Conservation (phyloP, 2,888 invertebrate species). For the Aphidoletes aphidimyza region DNA sequence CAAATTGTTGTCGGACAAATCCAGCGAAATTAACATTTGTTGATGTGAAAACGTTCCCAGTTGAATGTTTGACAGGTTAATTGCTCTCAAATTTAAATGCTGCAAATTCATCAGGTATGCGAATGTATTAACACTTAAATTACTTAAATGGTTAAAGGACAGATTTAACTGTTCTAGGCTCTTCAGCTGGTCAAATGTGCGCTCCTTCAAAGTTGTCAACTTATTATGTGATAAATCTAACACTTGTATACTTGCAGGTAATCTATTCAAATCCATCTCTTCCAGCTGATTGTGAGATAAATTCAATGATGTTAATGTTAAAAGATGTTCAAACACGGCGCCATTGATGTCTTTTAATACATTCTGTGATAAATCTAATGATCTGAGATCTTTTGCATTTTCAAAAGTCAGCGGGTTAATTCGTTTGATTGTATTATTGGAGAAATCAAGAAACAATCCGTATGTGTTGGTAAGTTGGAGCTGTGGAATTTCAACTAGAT, state of each 20-base stretch:
- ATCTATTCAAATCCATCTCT: background rate
- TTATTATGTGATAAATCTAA: constrained; percentile 9
- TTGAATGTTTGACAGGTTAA: background rate
- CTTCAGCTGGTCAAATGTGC: background rate
- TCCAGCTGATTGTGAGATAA: background rate
- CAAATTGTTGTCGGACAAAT: constrained; percentile 14
- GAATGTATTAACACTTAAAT: background rate
- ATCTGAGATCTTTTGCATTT: background rate
- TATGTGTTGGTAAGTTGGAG: background rate
- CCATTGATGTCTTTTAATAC: no score
- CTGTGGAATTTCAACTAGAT: background rate
- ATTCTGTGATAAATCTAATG: no score
- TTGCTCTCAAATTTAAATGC: background rate
- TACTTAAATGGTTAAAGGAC: background rate
- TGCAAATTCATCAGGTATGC: background rate
- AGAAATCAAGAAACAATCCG: background rate
- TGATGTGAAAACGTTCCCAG: constrained; percentile 10
- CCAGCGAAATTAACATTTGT: background rate
- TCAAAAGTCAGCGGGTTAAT: background rate
- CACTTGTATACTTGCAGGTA: background rate
- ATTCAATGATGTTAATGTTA: no score
- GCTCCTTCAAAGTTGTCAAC: background rate
- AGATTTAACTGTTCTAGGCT: background rate
- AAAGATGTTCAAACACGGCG: no score
- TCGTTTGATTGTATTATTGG: background rate